Percentiles rank a stretch among this genome's conserved stretches.
Conservation (phyloP, 2,113 vertebrate species). For the Cranoglanis bouderius region DNA sequence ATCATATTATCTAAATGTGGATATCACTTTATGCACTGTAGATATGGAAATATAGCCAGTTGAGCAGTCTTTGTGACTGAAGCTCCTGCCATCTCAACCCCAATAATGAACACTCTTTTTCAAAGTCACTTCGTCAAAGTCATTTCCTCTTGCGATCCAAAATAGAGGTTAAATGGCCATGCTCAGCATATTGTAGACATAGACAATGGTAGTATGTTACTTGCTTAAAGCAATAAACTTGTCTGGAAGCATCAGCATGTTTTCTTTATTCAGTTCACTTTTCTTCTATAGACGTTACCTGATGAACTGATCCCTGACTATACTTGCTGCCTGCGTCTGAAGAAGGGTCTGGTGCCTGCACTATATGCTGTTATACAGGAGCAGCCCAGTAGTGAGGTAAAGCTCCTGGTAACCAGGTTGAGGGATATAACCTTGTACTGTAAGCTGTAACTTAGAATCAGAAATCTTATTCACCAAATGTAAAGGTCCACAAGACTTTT, state of each 20-base stretch:
- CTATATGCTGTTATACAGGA: constrained; percentile 95
- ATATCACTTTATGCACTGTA: not conserved
- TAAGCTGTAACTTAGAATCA: not conserved
- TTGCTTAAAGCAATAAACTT: not conserved
- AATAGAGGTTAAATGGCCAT: not conserved
- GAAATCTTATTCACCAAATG: not conserved
- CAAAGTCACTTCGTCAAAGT: not conserved
- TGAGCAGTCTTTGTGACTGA: not conserved
- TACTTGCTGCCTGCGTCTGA: constrained; percentile 90
- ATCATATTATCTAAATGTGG: not conserved
- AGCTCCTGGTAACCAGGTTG: not conserved
- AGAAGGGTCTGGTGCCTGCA: constrained; percentile 89
- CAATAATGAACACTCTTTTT: not conserved
- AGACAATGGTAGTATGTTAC: not conserved
- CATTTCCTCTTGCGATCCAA: not conserved
- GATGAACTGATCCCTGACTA: constrained; percentile 91
- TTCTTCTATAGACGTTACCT: constrained; percentile 83
- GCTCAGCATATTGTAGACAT: not conserved
- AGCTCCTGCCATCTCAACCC: not conserved
- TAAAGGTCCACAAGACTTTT: not conserved
- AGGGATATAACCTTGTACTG: not conserved
- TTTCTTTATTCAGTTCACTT: not conserved
- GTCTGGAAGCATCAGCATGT: not conserved
- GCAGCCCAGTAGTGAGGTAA: constrained; percentile 91
- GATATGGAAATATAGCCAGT: not conserved